Evolutionary conservation across 2,113 vertebrate species (phyloP), one percentile per base, ranked within the genome.

Genomic region (Larimichthys crocea): DNA sequence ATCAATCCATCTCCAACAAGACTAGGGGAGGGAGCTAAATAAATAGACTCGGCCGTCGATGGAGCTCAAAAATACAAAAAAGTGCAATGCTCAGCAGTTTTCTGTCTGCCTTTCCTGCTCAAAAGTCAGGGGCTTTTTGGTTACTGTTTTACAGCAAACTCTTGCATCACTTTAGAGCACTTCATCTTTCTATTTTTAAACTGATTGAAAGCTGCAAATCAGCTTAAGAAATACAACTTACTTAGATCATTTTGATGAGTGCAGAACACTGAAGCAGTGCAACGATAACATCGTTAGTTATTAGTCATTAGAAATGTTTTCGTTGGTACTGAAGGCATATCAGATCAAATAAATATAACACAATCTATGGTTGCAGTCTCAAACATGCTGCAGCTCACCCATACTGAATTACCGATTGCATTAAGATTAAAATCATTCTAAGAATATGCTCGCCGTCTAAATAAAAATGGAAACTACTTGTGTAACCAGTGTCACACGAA

Each of bases 401-500:
- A 0, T 44, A 14, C 19, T 55, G 20, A 44, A 62, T 29, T 10
- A 48, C 1, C 1, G 9, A 3, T 3, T 20, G 10, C 14, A 49
- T 64, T 16, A 11, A 17, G 8, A 74, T 55, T 11, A 1, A 16
- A 26, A 46, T 55, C 14, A 49, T 15, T 65, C 60, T 11, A 26
- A 69, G 42, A 59, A 77, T 5, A n/a, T 26, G 24, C 10, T 35
- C 48, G n/a, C 14, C 5, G 10, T 48, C 56, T 29, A 22, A 19
- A 68, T 42, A 24, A 66, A 80, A 66, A 80, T 1, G 69, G 20
- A 48, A 66, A 65, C 29, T 1, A 22, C 16, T 2, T 44, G 52
- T 29, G 5, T 52, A 15, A 3, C 4, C 35, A 66, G 24, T 16
- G 26, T 46, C 4, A 53, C 2, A 9, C 9, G 1, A 4, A 29